Percentiles rank a stretch among this genome's conserved stretches.
These are phyloP conservation scores for Elmis aenea DNA, from an alignment of 2,888 invertebrate species.

Conservation along the genomic window DNA sequence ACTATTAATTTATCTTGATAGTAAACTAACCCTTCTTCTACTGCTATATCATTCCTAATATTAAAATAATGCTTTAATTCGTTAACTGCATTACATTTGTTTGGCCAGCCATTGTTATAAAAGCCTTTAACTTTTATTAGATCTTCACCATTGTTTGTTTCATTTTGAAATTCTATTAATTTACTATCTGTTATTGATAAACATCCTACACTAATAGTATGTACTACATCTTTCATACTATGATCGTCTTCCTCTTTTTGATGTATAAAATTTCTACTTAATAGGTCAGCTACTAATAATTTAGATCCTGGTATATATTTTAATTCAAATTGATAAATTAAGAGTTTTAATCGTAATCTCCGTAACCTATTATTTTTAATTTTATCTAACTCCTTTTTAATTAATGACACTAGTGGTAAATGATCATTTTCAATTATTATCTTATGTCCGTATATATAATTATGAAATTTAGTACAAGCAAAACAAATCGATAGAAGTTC, in stretches of 20 bases:
- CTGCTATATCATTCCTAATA: slow-evolving; percentile 10
- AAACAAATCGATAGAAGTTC: slow-evolving; percentile 33
- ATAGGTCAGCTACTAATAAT: slow-evolving; percentile 4
- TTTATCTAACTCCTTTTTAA: no score
- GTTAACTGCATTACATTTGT: slow-evolving; percentile 3
- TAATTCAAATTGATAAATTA: slow-evolving; percentile 21
- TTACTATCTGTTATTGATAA: slow-evolving; percentile 4
- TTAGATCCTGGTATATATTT: slow-evolving; percentile 11
- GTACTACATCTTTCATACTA: slow-evolving; percentile 3
- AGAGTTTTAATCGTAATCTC: no score
- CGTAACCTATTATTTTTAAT: no score
- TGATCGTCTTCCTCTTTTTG: slow-evolving; percentile 1
- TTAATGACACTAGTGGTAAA: slow-evolving; percentile 31
- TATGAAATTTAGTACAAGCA: slow-evolving; percentile 32
- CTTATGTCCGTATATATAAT: slow-evolving; percentile 32
- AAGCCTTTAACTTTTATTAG: slow-evolving; percentile 8
- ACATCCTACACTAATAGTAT: slow-evolving; percentile 4
- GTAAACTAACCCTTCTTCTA: slow-evolving; percentile 17
- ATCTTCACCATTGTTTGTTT: slow-evolving; percentile 4
- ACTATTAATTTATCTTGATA: slow-evolving; percentile 15
- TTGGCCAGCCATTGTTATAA: slow-evolving; percentile 10
- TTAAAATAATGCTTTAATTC: slow-evolving; percentile 14
- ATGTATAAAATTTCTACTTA: slow-evolving; percentile 3
- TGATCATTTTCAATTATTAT: slow-evolving; percentile 31
- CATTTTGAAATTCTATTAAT: slow-evolving; percentile 6